Evolutionary conservation across 1,140 invertebrate species (phyloP).

Genomic region (Arctopsyche grandis): DNA sequence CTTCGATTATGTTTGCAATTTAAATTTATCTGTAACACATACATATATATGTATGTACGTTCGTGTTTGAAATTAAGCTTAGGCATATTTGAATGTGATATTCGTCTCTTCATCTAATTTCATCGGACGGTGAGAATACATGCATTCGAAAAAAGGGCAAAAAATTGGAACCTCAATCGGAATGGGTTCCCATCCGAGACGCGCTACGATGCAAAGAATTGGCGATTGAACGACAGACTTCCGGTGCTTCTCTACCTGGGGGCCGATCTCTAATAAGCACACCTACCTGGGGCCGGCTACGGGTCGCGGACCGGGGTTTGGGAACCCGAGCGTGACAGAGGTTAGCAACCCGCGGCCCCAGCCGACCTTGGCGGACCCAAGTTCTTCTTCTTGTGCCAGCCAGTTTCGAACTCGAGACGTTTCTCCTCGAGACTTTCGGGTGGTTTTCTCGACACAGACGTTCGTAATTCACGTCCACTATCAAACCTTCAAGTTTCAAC

Average conservation of each 20-base stretch:
- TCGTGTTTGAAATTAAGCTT: too few relatives aligned
- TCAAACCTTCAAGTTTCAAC: too few relatives aligned
- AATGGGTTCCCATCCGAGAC: not conserved
- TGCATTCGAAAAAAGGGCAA: not conserved
- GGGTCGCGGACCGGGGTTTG: not conserved
- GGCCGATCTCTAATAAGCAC: not conserved
- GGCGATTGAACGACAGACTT: not conserved
- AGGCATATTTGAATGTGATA: too few relatives aligned
- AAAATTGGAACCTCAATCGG: not conserved
- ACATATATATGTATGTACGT: not conserved
- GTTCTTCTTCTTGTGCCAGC: not conserved
- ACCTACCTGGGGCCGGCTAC: not conserved
- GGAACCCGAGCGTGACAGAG: conserved; percentile 29
- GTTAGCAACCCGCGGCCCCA: conserved; percentile 26
- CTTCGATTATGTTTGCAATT: not conserved
- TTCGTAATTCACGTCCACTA: too few relatives aligned
- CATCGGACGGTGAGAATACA: too few relatives aligned
- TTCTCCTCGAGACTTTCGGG: not conserved
- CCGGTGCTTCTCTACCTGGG: conserved; percentile 2
- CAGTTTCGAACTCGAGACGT: not conserved
- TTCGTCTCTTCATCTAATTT: too few relatives aligned
- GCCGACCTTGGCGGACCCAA: conserved; percentile 9
- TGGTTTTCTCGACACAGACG: not conserved
- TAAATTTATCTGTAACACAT: not conserved
- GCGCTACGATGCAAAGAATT: not conserved